Percentiles rank a stretch among this genome's conserved stretches.
phyloP scores from a whole-genome alignment of 2,113 vertebrate species.

The Callipepla squamata region DNA sequence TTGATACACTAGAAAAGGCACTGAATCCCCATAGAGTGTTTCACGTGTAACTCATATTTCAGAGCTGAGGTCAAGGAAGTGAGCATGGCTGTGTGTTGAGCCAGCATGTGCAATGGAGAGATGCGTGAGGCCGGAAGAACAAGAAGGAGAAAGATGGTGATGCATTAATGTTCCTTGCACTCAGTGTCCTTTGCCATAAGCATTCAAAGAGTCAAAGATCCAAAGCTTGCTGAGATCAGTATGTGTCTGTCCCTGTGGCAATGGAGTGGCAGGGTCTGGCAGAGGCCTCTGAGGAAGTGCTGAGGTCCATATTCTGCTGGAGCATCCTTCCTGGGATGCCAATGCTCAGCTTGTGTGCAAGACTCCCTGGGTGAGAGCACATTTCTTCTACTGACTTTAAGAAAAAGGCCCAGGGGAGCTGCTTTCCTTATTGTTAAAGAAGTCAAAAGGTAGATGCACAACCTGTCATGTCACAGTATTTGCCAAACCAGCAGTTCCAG shows the following conservation, averaged over 20 bases:
- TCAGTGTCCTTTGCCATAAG: background rate
- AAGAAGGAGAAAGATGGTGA: fast-evolving
- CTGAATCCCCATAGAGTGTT: background rate
- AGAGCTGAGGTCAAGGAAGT: background rate
- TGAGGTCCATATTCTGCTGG: background rate
- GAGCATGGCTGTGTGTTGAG: background rate
- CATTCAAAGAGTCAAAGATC: background rate
- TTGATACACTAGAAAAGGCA: background rate
- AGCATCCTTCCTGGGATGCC: background rate
- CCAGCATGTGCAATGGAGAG: background rate
- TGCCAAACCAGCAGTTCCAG: background rate
- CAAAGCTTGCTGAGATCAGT: background rate
- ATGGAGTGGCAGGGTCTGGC: background rate
- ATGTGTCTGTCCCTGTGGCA: background rate
- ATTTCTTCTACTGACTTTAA: background rate
- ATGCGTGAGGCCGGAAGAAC: background rate
- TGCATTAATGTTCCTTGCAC: background rate
- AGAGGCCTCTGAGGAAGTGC: fast-evolving
- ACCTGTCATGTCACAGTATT: background rate
- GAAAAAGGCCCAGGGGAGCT: background rate
- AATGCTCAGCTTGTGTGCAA: background rate
- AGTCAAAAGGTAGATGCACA: background rate
- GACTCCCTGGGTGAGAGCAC: background rate
- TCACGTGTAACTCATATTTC: background rate
- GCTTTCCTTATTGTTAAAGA: background rate